Conservation (phyloP, 2,113 vertebrate genomes). For the Spilogale gracilis region DNA sequence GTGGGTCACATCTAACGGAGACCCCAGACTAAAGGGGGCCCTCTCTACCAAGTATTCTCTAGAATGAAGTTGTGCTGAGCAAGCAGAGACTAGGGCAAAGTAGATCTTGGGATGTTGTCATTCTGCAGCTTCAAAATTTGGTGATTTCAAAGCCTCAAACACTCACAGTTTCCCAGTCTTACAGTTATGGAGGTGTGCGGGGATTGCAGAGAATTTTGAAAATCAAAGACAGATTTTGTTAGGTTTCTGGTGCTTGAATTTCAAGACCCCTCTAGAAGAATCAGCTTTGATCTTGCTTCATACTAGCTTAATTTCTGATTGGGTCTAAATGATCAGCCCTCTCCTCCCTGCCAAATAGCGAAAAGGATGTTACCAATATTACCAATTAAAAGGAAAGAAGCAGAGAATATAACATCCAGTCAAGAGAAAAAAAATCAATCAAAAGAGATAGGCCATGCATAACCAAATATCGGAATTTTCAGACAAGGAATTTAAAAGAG, state of each 20-base stretch:
- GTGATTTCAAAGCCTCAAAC: neutral
- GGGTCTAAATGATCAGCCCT: neutral
- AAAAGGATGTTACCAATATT: neutral
- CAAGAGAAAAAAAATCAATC: neutral
- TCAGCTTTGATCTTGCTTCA: neutral
- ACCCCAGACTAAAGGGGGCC: neutral
- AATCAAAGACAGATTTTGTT: neutral
- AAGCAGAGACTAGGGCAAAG: neutral
- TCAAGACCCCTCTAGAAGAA: neutral
- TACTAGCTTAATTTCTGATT: neutral
- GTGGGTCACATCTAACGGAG: neutral
- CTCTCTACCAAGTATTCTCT: neutral
- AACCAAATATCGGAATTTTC: neutral
- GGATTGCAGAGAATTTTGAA: neutral
- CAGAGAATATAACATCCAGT: neutral
- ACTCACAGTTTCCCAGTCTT: neutral
- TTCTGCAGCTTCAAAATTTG: neutral
- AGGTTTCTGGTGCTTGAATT: slow-evolving; percentile 12
- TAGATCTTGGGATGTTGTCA: neutral
- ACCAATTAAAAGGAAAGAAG: neutral
- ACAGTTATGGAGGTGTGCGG: rapidly evolving
- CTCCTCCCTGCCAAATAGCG: neutral
- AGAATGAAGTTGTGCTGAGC: neutral
- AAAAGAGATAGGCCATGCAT: neutral
- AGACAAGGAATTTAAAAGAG: neutral